Conservation (phyloP, 2,113 vertebrate genomes). For the Labeo rohita region DNA sequence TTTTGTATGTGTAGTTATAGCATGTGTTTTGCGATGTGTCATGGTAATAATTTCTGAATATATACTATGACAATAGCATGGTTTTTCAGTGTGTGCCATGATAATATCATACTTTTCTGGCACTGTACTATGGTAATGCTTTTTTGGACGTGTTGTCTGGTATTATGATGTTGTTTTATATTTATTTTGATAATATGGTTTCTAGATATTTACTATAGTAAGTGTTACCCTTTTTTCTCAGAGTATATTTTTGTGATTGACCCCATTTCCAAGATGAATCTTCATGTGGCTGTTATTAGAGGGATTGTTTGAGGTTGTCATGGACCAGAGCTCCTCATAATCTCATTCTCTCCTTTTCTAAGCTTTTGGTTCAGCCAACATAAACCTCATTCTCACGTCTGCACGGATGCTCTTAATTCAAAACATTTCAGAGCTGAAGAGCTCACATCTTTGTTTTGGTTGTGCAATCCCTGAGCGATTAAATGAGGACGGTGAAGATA, state of each 20-base stretch:
- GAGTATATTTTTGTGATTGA: neutral
- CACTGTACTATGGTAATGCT: too few species aligned
- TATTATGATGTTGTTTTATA: neutral
- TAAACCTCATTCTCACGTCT: neutral
- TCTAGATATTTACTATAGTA: neutral
- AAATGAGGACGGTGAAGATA: conserved; percentile 32
- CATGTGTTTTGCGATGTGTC: too few species aligned
- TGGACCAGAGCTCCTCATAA: conserved; percentile 6
- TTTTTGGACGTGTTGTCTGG: neutral
- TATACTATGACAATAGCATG: neutral
- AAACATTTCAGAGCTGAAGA: neutral
- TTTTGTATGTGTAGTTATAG: too few species aligned
- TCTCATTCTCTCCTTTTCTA: neutral
- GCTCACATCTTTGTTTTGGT: neutral
- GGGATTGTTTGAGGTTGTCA: neutral
- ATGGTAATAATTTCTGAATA: neutral
- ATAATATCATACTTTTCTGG: neutral
- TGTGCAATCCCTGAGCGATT: neutral
- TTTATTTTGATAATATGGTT: neutral
- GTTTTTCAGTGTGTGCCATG: neutral
- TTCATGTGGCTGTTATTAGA: conserved; percentile 13
- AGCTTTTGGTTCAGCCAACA: neutral
- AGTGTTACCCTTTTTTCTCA: neutral
- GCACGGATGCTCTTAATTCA: neutral
- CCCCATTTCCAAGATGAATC: neutral